Conservation (phyloP, 2,797 vertebrate species). For the Sparidentex hasta region DNA sequence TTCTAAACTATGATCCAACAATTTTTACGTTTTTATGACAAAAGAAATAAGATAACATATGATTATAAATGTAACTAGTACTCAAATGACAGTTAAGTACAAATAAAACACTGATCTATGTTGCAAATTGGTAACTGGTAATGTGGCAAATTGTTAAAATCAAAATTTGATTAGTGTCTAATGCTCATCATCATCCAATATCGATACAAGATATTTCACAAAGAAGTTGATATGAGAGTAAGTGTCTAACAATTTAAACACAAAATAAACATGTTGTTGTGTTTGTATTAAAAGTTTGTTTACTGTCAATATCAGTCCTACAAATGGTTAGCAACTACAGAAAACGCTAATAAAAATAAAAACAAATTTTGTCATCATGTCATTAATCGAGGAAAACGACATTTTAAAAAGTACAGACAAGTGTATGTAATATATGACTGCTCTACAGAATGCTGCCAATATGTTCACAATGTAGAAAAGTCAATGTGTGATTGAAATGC, state of each 20-base stretch:
- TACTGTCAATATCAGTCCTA: neutral
- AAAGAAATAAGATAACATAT: neutral
- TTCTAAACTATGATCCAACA: neutral
- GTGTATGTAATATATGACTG: neutral
- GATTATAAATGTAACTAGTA: neutral
- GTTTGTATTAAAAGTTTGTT: neutral
- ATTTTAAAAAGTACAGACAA: neutral
- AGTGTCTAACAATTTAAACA: neutral
- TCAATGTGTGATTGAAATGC: neutral
- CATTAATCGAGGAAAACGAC: neutral
- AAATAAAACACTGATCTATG: neutral
- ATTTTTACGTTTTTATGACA: neutral
- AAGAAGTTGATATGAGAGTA: neutral
- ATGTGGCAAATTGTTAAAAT: neutral
- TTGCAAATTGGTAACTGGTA: neutral
- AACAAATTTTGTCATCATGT: neutral
- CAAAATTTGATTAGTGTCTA: neutral
- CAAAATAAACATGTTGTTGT: no score
- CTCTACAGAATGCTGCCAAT: neutral
- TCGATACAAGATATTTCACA: neutral
- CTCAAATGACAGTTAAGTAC: neutral
- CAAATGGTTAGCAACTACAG: neutral
- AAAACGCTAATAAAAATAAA: neutral
- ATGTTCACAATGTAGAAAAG: neutral
- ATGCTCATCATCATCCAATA: no score